Conservation (phyloP, 2,888 invertebrate genomes). For the Celastrina argiolus region DNA sequence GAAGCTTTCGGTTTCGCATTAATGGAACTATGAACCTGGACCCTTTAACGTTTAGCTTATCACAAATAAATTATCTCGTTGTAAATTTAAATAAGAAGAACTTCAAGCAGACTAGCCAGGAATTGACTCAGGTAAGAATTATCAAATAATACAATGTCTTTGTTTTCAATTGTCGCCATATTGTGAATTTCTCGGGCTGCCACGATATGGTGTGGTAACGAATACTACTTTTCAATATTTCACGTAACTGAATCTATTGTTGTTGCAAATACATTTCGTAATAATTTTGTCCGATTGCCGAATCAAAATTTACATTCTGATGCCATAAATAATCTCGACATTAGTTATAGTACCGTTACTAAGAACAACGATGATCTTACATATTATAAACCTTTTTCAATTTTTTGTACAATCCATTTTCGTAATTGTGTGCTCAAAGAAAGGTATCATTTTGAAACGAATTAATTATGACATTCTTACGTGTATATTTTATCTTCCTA, state of each 20-base stretch:
- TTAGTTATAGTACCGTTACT: slow-evolving; percentile 7
- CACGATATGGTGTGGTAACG: slow-evolving; percentile 43
- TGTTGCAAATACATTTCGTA: slow-evolving; percentile 29
- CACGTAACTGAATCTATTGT: slow-evolving; percentile 28
- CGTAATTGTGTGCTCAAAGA: not conserved
- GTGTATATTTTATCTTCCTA: not conserved
- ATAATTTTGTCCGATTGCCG: slow-evolving; percentile 36
- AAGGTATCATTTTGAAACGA: not conserved
- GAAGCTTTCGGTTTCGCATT: slow-evolving; percentile 96
- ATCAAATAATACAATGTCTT: slow-evolving; percentile 40
- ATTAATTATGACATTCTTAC: not conserved
- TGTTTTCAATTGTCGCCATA: slow-evolving; percentile 72
- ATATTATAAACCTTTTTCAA: not conserved
- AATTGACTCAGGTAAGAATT: slow-evolving; percentile 89
- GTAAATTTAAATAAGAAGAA: slow-evolving; percentile 97
- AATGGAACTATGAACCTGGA: slow-evolving; percentile 99
- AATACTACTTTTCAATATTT: slow-evolving; percentile 28
- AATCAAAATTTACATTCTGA: slow-evolving; percentile 27
- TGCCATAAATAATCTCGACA: not conserved
- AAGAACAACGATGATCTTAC: not conserved
- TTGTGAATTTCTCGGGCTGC: slow-evolving; percentile 52
- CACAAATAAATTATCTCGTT: slow-evolving; percentile 98
- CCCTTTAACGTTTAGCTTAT: slow-evolving; percentile 98
- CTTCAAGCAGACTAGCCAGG: slow-evolving; percentile 92
- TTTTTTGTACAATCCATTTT: slow-evolving; percentile 1